Evolutionary conservation across 2,888 invertebrate genomes (phyloP), one percentile per base, ranked within the genome.

Genomic region (Ochropleura plecta): DNA sequence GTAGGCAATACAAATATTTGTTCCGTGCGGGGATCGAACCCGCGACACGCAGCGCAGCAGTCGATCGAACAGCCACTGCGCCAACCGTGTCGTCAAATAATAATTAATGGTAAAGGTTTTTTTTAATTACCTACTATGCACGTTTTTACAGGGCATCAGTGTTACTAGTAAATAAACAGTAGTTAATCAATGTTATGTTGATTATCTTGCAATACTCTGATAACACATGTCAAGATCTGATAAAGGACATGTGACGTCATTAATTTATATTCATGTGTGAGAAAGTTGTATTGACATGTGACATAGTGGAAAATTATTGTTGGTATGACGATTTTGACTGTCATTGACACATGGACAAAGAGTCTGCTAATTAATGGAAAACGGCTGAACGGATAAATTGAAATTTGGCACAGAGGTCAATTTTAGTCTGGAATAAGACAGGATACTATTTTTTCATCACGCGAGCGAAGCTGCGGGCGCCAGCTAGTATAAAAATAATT

Each of bases 91-190:
- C n/a, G n/a, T n/a, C n/a, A n/a, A n/a, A n/a, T n/a, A n/a, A n/a
- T n/a, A n/a, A n/a, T n/a, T n/a, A n/a, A n/a, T n/a, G n/a, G n/a
- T n/a, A n/a, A n/a, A n/a, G n/a, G n/a, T n/a, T n/a, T n/a, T n/a
- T n/a, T n/a, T n/a, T 59, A 64, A 78, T 46, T 20, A 76, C 64
- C 7, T 3, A 74, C 16, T n/a, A n/a, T n/a, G 48, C 80, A n/a
- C 44, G 16, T 16, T 16, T 12, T n/a, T 16, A 59, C 20, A 16
- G 48, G 4, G 8, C 42, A 62, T 63, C 57, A 53, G 10, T 18
- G 12, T n/a, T 42, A 57, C 16, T 2, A 64, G 76, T 81, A 81
- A 81, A 83, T 60, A 83, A 84, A 84, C 75, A 83, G n/a, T 18
- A 53, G 42, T 70, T 63, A 81, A 49, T 67, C 44, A 73, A 65